Conservation (phyloP, 2,888 invertebrate genomes). For the Philereme transversata region DNA sequence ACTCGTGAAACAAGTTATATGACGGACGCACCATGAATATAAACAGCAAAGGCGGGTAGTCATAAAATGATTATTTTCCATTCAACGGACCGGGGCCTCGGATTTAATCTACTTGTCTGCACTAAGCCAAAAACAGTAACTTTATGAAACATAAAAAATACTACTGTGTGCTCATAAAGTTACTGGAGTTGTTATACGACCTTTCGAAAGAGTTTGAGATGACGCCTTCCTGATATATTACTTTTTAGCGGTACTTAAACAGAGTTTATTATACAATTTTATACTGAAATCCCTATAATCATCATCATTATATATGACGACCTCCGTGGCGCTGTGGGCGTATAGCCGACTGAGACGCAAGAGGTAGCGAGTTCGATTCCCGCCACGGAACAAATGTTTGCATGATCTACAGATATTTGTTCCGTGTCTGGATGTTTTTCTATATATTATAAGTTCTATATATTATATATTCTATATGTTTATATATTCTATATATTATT, state of each 20-base stretch:
- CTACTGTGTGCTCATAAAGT: slow-evolving; percentile 33
- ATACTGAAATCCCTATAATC: no score
- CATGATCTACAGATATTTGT: no score
- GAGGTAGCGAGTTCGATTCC: no score
- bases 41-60: slow-evolving; percentile 30
- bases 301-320: no score
- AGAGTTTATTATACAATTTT: no score
- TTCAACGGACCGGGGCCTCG: slow-evolving; percentile 30
- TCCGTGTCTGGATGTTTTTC: no score
- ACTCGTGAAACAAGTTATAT: slow-evolving; percentile 2
- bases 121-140: slow-evolving; percentile 23
- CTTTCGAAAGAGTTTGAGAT: slow-evolving; percentile 28
- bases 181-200: slow-evolving; percentile 30
- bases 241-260: neutral
- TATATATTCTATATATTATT: no score
- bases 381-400: no score
- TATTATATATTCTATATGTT: no score
- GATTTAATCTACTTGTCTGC: slow-evolving; percentile 14
- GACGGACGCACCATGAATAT: slow-evolving; percentile 35
- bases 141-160: slow-evolving; percentile 41
- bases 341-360: no score
- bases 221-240: slow-evolving; percentile 12
- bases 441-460: no score
- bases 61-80: slow-evolving; percentile 44
- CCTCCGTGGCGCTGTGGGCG: no score